Base-by-base conservation (phyloP, 2,113 vertebrate genomes). In the Colaptes auratus region DNA sequence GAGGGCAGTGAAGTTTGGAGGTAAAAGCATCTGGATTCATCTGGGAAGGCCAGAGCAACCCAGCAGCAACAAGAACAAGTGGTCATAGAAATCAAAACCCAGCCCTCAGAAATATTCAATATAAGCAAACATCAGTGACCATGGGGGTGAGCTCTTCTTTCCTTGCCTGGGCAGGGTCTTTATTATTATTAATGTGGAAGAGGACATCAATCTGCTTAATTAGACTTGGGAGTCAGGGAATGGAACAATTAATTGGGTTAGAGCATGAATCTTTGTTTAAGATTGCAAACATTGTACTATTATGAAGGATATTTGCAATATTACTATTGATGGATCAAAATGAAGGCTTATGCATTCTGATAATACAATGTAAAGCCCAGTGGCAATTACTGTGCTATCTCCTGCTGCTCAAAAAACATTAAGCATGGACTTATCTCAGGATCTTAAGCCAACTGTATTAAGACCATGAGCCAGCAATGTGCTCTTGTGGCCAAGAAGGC, bases 121-220 rank as follows among this genome's bases (percentile, higher is more conserved):
- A 66, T 44, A 86, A 79, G 64, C 28, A 94, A 91, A 66, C 4
- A 15, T 25, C 24, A 59, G 35, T 36, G 56, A 44, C 39, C 0
- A 0, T 31, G 18, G 55, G 7, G 79, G 63, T 74, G 2, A 53
- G 9, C 19, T 55, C 12, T 56, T 39, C 19, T 77, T 89, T 55
- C 42, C 39, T 73, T 76, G 60, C 21, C 75, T 56, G 19, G 42
- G 42, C 30, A 77, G 5, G 4, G 20, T 28, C 64, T 76, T 80
- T 76, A 92, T 76, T 77, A 73, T 61, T 83, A 90, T 74, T 94
- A 70, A 82, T 60, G 77, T 79, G 67, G 82, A 91, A 61, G 15
- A 87, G 14, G 81, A 31, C 42, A 80, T 88, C 59, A 76, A 64
- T 86, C 35, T 91, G 21, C 80, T 86, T 91, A 46, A 82, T 89